These are phyloP conservation scores for Zeugodacus cucurbitae DNA, from an alignment of 1,140 invertebrate genomes.

Conservation along the genomic window DNA sequence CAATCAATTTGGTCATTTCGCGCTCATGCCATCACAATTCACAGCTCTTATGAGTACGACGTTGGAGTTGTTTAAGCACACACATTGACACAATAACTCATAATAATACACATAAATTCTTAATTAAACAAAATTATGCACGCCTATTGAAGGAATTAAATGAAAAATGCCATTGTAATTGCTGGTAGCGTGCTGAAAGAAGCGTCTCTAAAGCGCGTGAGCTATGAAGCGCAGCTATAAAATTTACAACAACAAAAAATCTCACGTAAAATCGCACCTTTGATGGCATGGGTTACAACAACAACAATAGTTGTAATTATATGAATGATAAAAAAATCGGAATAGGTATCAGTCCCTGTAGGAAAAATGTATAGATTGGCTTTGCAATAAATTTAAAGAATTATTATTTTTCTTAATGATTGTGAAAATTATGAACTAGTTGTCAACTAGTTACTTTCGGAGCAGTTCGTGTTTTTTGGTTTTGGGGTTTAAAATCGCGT, in stretches of 20 bases:
- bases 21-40: not conserved
- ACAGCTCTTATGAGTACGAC: not conserved
- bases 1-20: not conserved
- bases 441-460: not conserved
- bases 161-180: slow-evolving; percentile 13
- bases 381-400: not conserved
- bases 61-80: not conserved
- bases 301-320: not conserved
- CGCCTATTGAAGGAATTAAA: slow-evolving; percentile 23
- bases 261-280: not conserved
- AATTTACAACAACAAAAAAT: not conserved
- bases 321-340: too few relatives aligned
- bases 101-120: not conserved
- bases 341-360: too few relatives aligned
- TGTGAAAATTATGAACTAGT: not conserved
- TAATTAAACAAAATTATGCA: slow-evolving; percentile 36
- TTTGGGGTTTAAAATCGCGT: too few relatives aligned
- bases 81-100: not conserved
- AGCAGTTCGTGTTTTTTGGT: too few relatives aligned
- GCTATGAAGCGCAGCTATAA: not conserved
- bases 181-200: not conserved
- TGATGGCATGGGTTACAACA: not conserved
- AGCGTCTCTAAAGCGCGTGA: not conserved
- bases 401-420: too few relatives aligned
- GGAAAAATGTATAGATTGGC: not conserved